Percentiles rank a stretch among this genome's conserved stretches.
Conservation (phyloP, 2,113 vertebrate species). For the Eurypyga helias region DNA sequence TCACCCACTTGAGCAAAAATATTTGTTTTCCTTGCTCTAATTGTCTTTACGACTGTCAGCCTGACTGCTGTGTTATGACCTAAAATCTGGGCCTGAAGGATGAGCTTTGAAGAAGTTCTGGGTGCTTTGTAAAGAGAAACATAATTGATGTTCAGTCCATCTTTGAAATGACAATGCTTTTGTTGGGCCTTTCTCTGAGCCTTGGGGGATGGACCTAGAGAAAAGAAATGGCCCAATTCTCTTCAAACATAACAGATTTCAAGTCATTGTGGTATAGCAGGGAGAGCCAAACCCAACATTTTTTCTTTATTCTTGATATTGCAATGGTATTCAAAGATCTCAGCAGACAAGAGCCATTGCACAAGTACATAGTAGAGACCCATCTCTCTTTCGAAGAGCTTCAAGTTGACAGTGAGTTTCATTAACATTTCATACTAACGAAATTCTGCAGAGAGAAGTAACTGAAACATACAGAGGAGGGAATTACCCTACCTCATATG, state of each 20-base stretch:
- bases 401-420: not conserved
- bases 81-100: not conserved
- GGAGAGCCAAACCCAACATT: not conserved
- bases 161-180: not conserved
- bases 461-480: not conserved
- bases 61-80: not conserved
- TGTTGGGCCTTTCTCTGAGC: not conserved
- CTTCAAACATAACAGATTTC: not conserved
- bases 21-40: not conserved
- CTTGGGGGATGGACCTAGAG: not conserved
- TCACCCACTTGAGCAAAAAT: not conserved
- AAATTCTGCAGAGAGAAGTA: not conserved
- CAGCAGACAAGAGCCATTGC: not conserved
- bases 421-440: not conserved
- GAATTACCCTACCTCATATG: not conserved
- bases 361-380: not conserved
- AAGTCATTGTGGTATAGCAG: accelerated
- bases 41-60: not conserved
- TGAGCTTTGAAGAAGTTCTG: not conserved
- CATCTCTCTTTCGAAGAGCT: not conserved
- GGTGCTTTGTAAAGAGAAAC: not conserved
- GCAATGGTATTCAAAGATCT: not conserved
- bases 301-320: not conserved
- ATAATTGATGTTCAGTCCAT: not conserved
- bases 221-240: not conserved